Evolutionary conservation across 2,797 vertebrate genomes (phyloP), one percentile per base, ranked within the genome.

Genomic region (Gobionotothen gibberifrons): DNA sequence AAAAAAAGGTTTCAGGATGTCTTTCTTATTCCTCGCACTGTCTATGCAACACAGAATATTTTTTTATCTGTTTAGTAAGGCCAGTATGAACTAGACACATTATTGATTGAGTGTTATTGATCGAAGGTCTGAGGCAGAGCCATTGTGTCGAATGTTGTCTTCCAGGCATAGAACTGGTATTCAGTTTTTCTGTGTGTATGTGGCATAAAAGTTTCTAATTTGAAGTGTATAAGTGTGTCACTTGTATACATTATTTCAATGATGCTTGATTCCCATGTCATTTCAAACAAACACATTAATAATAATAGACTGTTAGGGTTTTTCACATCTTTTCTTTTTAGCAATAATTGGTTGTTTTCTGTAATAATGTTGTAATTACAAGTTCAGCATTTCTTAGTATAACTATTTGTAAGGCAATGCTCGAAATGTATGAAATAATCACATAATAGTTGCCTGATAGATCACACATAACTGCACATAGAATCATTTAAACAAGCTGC

Each of bases 71-170:
- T 58, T 79, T 69, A 46, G 54, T 70, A 51, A 78, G 51, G 57
- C 49, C 36, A 56, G n/a, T 81, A 48, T 78, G 43, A 54, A 57
- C 46, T 36, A 51, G 66, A 74, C 55, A 68, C 36, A 69, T 49
- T 78, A 78, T 65, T 78, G 66, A 80, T 74, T 40, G 16, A 60
- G 22, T 49, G 21, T 53, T 68, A 86, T 84, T 60, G 84, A 88
- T 77, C 54, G 43, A 52, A 40, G 71, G 65, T 69, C 60, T 83
- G 43, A 69, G 53, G 58, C 47, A 43, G 15, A 72, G 49, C 7
- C 51, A 69, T 44, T 79, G 54, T 66, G 21, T 62, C 7, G 67
- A 74, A 8, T 67, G 58, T 55, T 75, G 22, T 77, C 83, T 71
- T 44, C 55, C 39, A 72, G 16, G 6, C 67, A 5, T 17, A 47